Evolutionary conservation across 2,888 invertebrate genomes (phyloP).

Genomic region (Thymelicus lineola): DNA sequence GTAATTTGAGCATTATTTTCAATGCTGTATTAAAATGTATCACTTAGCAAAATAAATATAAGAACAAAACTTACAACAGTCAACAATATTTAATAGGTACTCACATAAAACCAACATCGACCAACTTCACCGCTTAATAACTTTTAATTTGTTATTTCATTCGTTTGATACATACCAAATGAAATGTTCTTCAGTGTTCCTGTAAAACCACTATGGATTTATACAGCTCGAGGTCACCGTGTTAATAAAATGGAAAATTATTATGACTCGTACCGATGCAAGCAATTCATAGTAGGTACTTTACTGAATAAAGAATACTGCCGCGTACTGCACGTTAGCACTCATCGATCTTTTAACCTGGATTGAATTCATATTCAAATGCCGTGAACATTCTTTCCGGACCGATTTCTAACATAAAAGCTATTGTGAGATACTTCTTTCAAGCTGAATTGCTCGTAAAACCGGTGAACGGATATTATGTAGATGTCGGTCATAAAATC

Average conservation of each 20-base stretch:
- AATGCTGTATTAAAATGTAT: too few species aligned
- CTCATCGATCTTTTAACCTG: slow-evolving; percentile 38
- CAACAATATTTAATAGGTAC: too few species aligned
- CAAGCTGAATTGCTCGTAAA: slow-evolving; percentile 44
- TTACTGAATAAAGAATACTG: slow-evolving; percentile 26
- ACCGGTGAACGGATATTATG: slow-evolving; percentile 46
- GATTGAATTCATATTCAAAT: slow-evolving; percentile 39
- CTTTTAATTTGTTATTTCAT: too few species aligned
- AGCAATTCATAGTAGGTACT: slow-evolving; percentile 14
- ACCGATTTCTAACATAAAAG: slow-evolving; percentile 40
- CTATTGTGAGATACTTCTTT: slow-evolving; percentile 38
- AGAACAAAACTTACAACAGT: too few species aligned
- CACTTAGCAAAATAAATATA: too few species aligned
- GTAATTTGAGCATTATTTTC: too few species aligned
- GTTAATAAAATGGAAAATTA: slow-evolving; percentile 4
- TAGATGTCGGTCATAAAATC: slow-evolving; percentile 46
- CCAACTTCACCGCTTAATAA: too few species aligned
- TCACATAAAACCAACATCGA: too few species aligned
- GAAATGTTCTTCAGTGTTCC: too few species aligned
- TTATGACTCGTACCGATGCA: slow-evolving; percentile 7
- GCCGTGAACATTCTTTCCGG: slow-evolving; percentile 35
- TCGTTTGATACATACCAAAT: too few species aligned
- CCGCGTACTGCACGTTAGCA: slow-evolving; percentile 32
- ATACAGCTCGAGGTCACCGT: not conserved
- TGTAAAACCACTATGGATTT: not conserved